Base-by-base conservation (phyloP, 2,888 invertebrate genomes). In the Phyllotreta striolata region DNA sequence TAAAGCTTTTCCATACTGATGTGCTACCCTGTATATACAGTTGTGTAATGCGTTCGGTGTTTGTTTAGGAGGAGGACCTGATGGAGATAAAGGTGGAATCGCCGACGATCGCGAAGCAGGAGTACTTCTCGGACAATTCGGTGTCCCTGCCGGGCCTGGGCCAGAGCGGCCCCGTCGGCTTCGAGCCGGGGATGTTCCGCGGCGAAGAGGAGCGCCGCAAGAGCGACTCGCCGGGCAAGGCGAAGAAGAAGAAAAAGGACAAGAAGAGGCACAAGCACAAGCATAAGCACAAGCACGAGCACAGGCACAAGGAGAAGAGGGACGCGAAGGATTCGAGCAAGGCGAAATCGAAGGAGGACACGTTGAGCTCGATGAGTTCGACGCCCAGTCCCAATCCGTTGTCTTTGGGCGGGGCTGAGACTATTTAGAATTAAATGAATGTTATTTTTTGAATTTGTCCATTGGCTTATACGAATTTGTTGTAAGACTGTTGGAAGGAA, bases 191-290 rank as follows among this genome's bases (percentile, higher is more conserved):
- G 60, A 92, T 93, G 92, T 93, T 93, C 78, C 87, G 87, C 67
- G 85, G 84, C 66, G 86, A 87, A 55, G 70, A 73, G 3, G 84
- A 84, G 9, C 85, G 86, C 73, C 84, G 79, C 69, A 80, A 80
- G 70, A 69, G 76, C 8, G 82, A 80, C 63, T 73, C 85, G 7
- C 87, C 87, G 66, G 82, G 83, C 46, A 89, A 88, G 81, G 86
- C 85, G 56, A 89, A 90, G 81, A 90, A 91, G 78, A 91, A 91
- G 74, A 89, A 91, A 51, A 91, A 92, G 73, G 89, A 91, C 74
- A 91, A 90, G 76, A 88, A 95, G 81, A 96, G 95, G 78, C 94
- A 96, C 79, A 95, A 95, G 79, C 94, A 95, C 76, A 95, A 94
- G 77, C 92, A 95, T 78, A 94, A 93, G 73, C 92, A 93, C 77